phyloP scores from a whole-genome alignment of 2,113 vertebrate species.

The Ciconia stormi region DNA sequence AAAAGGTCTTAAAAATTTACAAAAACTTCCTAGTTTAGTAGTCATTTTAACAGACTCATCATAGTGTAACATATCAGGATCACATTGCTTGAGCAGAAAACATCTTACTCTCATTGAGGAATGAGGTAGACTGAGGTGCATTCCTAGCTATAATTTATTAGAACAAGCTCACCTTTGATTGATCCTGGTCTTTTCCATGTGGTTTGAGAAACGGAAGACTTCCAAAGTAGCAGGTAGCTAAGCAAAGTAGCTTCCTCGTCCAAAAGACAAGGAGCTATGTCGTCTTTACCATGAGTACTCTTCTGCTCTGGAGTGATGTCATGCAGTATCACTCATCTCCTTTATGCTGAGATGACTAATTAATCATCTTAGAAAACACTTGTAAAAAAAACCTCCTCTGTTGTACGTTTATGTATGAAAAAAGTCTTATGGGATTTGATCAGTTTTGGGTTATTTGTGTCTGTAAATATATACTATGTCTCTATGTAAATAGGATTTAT shows the following conservation, averaged over 20 bases:
- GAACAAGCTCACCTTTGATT: not conserved
- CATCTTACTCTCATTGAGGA: not conserved
- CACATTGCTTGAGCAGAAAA: not conserved
- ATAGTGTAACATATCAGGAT: not conserved
- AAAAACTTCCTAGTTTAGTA: not conserved
- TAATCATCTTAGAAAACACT: not conserved
- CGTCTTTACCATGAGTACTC: not conserved
- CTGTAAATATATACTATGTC: not conserved
- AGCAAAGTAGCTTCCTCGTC: not conserved
- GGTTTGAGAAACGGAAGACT: not conserved
- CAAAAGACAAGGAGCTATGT: not conserved
- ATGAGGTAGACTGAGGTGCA: not conserved
- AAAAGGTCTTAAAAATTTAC: not conserved
- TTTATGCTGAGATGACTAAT: not conserved
- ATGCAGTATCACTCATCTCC: not conserved
- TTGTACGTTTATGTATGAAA: not conserved
- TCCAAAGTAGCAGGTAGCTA: not conserved
- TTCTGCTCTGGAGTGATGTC: not conserved
- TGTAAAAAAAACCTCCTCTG: not conserved
- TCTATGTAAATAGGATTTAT: not conserved
- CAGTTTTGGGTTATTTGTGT: not conserved
- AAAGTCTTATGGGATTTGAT: not conserved
- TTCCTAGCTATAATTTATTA: not conserved
- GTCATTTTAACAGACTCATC: not conserved
- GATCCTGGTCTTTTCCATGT: not conserved